Percentiles rank a stretch among this genome's conserved stretches.
phyloP scores from a whole-genome alignment of 2,888 invertebrate genomes.

The Phasia obesa region DNA sequence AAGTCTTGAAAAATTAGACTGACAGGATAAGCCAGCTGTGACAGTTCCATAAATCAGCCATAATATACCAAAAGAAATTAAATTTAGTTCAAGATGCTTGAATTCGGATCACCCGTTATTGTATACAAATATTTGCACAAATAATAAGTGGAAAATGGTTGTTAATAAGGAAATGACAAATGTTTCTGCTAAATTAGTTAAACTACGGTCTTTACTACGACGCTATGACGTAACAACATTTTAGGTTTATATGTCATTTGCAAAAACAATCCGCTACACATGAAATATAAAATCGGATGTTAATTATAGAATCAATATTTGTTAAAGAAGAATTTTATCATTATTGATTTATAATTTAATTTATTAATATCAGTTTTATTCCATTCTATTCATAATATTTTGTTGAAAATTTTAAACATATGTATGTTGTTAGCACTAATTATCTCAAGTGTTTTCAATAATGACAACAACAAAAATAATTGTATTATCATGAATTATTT shows the following conservation, averaged over 20 bases:
- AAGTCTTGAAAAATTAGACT: no score
- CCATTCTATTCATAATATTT: background rate
- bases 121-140: constrained; percentile 37
- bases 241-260: background rate
- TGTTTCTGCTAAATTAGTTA: constrained; percentile 15
- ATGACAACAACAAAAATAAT: constrained; percentile 16
- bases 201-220: background rate
- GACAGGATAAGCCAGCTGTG: no score
- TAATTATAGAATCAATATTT: constrained; percentile 50
- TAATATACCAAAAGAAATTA: no score
- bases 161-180: constrained; percentile 51
- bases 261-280: background rate
- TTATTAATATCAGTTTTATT: background rate
- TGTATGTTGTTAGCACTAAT: constrained; percentile 45
- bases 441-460: constrained; percentile 56
- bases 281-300: background rate
- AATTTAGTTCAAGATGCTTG: no score
- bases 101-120: no score
- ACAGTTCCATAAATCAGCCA: no score
- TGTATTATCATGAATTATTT: background rate
- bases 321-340: background rate
- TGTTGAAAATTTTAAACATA: background rate
- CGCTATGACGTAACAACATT: constrained; percentile 40
- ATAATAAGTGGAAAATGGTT: constrained; percentile 3
- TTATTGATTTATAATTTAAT: constrained; percentile 11